Evolutionary conservation across 2,888 invertebrate species (phyloP).

Genomic region (Cerastis leucographa): DNA sequence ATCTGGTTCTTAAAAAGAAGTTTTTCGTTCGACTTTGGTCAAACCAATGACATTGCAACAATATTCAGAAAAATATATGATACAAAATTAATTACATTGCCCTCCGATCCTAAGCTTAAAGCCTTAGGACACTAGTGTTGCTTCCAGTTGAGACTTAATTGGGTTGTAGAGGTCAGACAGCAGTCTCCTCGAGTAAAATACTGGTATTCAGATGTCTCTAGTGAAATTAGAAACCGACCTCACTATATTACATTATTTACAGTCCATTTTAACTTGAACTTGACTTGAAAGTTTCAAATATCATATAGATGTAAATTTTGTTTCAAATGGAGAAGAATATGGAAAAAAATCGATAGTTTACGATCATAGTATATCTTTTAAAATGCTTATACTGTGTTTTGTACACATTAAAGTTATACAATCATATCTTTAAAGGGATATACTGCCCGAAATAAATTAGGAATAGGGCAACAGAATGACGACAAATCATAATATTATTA

Average conservation of each 20-base stretch:
- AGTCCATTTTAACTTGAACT: neutral
- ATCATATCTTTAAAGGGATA: too few species aligned
- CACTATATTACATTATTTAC: neutral
- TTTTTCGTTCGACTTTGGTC: neutral
- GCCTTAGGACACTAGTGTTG: slow-evolving; percentile 22
- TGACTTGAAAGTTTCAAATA: neutral
- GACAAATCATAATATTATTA: neutral
- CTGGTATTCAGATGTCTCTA: slow-evolving; percentile 13
- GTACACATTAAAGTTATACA: neutral
- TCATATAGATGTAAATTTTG: too few species aligned
- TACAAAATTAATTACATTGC: slow-evolving; percentile 19
- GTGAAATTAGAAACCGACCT: neutral
- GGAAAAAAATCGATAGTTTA: neutral
- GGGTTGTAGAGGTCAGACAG: slow-evolving; percentile 38
- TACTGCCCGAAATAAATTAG: neutral
- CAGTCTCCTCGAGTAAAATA: slow-evolving; percentile 22
- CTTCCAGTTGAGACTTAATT: slow-evolving; percentile 41
- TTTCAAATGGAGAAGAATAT: neutral
- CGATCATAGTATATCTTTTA: too few species aligned
- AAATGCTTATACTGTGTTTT: neutral
- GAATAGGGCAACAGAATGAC: neutral
- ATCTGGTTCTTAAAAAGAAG: neutral
- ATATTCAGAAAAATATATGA: slow-evolving; percentile 14
- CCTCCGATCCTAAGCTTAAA: neutral
- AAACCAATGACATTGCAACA: neutral